Evolutionary conservation across 2,113 vertebrate genomes (phyloP), one percentile per base, ranked within the genome.

Genomic region (Platanista minor): DNA sequence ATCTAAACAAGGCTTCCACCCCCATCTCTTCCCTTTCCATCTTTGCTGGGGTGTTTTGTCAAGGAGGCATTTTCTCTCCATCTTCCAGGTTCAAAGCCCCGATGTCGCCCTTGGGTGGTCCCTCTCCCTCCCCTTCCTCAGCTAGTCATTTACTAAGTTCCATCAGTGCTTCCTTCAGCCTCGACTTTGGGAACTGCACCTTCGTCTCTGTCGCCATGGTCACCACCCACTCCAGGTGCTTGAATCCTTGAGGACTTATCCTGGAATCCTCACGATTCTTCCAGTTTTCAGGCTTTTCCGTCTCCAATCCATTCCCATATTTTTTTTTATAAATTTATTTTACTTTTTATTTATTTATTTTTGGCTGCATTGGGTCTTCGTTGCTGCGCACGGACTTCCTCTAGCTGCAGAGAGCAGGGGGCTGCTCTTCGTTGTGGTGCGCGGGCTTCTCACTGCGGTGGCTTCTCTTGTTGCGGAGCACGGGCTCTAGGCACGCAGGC

Each of bases 51-150:
- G 52, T 52, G 29, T 21, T 67, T 62, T 39, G 25, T 72, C 71
- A 21, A 18, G 57, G 75, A 88, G 20, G 11, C n/a, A 4, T 43
- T 33, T 75, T 21, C 14, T 36, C 23, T 46, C 31, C 14, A 12
- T 5, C 13, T 12, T 78, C 17, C 12, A 27, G 64, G 7, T 43
- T 21, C n/a, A 20, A 29, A 67, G 3, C 41, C 41, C 84, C 5
- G 0, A 0, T 9, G 6, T 14, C 21, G 27, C 27, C 52, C 46
- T 46, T 29, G 17, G 29, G 46, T 25, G 33, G 8, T 8, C 57
- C 41, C 29, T 25, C 59, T 66, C 25, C 5, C 8, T 33, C 29
- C n/a, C 33, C 10, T 18, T 43, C 43, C n/a, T 72, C 8, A 59
- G 18, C n/a, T 20, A 0, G 20, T 75, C 1, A 17, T 18, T 39